Conservation (phyloP, 2,113 vertebrate genomes). For the Lontra canadensis region DNA sequence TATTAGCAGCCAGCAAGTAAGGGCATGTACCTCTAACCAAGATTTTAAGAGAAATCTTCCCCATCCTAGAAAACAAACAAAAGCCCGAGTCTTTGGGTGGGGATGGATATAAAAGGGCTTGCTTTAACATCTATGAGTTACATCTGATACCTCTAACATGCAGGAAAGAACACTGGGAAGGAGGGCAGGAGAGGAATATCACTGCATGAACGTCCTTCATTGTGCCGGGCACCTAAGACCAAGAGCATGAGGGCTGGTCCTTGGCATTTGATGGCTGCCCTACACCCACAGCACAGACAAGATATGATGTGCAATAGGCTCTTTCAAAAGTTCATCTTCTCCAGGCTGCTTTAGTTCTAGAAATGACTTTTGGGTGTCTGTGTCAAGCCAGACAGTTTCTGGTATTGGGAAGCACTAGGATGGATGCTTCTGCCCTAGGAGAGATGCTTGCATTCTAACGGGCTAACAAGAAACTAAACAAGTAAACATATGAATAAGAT, state of each 20-base stretch:
- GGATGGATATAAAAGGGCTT: not conserved
- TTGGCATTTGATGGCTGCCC: not conserved
- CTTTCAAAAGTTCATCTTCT: not conserved
- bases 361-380: not conserved
- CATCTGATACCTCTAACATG: not conserved
- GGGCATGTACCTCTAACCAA: not conserved
- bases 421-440: not conserved
- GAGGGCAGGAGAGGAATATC: not conserved
- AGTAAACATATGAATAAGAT: not conserved
- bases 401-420: not conserved
- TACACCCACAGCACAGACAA: not conserved
- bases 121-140: not conserved
- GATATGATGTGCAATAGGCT: not conserved
- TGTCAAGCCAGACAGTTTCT: not conserved
- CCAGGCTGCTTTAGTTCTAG: not conserved
- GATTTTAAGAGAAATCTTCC: not conserved
- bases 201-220: rapidly evolving
- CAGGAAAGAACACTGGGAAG: not conserved
- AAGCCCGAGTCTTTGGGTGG: not conserved
- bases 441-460: not conserved
- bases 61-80: not conserved
- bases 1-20: not conserved
- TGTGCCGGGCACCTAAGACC: not conserved
- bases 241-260: not conserved
- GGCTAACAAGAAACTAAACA: not conserved